Evolutionary conservation across 2,888 invertebrate species (phyloP).

Genomic region (Drosophila kuntzei): DNA sequence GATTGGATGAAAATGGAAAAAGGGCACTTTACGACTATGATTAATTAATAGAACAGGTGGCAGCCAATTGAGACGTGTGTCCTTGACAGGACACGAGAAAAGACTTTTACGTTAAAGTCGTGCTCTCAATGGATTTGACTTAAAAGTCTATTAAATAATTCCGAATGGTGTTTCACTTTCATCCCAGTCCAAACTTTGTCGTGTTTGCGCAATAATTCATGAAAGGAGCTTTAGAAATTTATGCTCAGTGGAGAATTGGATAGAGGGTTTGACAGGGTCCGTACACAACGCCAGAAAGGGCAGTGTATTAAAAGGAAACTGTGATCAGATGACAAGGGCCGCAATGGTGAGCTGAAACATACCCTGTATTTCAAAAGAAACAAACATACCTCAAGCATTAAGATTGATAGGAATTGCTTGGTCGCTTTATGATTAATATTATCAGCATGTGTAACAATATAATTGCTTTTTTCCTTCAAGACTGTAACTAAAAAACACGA

Average conservation of each 20-base stretch:
- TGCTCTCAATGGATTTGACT: slow-evolving; percentile 32
- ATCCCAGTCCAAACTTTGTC: slow-evolving; percentile 20
- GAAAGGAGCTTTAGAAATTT: slow-evolving; percentile 43
- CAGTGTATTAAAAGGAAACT: slow-evolving; percentile 7
- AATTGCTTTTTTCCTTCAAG: no score
- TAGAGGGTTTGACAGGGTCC: background rate
- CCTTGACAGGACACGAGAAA: slow-evolving; percentile 19
- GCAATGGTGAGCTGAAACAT: background rate
- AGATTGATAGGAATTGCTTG: background rate
- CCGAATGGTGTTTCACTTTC: slow-evolving; percentile 27
- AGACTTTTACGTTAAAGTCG: slow-evolving; percentile 2
- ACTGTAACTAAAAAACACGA: no score
- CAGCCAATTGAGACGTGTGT: slow-evolving; percentile 21
- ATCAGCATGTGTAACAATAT: no score
- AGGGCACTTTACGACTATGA: slow-evolving; percentile 20
- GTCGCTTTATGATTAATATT: background rate
- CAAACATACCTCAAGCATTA: background rate
- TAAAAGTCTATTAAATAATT: slow-evolving; percentile 58
- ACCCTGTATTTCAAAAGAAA: slow-evolving; percentile 1
- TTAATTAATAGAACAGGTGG: slow-evolving; percentile 50
- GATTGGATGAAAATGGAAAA: background rate
- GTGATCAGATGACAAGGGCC: background rate
- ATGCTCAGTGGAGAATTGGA: slow-evolving; percentile 30
- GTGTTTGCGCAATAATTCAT: slow-evolving; percentile 35
- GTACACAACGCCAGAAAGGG: no score